Conservation (phyloP, 2,888 invertebrate species). For the Polietes domitor region DNA sequence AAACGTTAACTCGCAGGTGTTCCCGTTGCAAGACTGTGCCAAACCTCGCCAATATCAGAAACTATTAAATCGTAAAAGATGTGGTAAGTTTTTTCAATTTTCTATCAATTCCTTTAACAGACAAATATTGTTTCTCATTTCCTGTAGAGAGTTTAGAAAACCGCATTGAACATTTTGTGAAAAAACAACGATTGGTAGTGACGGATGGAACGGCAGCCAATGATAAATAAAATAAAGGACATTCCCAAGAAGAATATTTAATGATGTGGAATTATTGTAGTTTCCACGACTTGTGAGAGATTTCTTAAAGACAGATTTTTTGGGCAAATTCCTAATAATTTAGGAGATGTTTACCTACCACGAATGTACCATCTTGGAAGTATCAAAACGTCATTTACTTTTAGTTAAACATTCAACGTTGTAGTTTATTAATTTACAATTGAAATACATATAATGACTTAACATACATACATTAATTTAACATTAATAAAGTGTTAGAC, state of each 20-base stretch:
- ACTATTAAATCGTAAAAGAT: slow-evolving; percentile 87
- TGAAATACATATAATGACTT: slow-evolving; percentile 45
- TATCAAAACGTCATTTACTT: slow-evolving; percentile 21
- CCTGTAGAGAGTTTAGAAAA: slow-evolving; percentile 90
- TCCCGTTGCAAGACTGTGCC: slow-evolving; percentile 86
- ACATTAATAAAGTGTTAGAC: slow-evolving; percentile 27
- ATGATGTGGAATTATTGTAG: too few species aligned
- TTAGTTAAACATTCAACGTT: slow-evolving; percentile 40
- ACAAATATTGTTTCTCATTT: slow-evolving; percentile 49
- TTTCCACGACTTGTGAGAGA: too few species aligned
- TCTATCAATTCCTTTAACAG: neutral
- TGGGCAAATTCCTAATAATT: too few species aligned
- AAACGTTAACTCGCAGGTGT: slow-evolving; percentile 81
- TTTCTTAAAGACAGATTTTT: too few species aligned
- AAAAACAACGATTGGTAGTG: slow-evolving; percentile 83
- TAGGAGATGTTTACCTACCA: neutral
- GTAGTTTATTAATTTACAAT: slow-evolving; percentile 41
- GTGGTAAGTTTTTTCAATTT: slow-evolving; percentile 86
- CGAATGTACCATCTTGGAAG: neutral
- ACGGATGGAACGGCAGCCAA: slow-evolving; percentile 32
- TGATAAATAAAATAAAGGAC: too few species aligned
- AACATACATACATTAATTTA: slow-evolving; percentile 28
- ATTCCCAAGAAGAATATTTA: too few species aligned
- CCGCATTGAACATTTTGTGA: slow-evolving; percentile 88
- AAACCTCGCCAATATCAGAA: slow-evolving; percentile 87